These are phyloP conservation scores for Aspidiotus rigidus DNA, from an alignment of 2,888 invertebrate species.

Conservation along the genomic window DNA sequence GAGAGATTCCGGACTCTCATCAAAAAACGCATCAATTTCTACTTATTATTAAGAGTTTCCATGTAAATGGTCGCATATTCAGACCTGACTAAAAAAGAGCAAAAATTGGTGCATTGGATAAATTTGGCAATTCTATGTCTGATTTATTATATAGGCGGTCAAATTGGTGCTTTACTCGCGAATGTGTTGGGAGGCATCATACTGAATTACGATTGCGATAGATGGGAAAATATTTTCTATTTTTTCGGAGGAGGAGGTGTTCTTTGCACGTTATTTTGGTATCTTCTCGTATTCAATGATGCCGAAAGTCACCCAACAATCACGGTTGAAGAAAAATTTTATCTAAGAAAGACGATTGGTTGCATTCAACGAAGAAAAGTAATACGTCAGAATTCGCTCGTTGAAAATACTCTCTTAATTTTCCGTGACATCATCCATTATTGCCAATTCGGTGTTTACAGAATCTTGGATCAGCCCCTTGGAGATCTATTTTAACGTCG, in stretches of 20 bases:
- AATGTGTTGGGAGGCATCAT: constrained; percentile 38
- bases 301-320: constrained; percentile 66
- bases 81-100: too few relatives aligned
- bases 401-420: too few relatives aligned
- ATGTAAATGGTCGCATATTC: too few relatives aligned
- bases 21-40: too few relatives aligned
- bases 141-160: constrained; percentile 38
- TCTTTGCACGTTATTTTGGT: constrained; percentile 49
- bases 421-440: too few relatives aligned
- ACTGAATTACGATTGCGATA: constrained; percentile 38
- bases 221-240: constrained; percentile 52
- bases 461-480: constrained; percentile 56
- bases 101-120: too few relatives aligned
- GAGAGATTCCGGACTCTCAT: too few relatives aligned
- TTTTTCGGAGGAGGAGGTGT: constrained; percentile 50
- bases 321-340: constrained; percentile 56
- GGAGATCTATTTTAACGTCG: constrained; percentile 55
- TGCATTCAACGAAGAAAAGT: constrained; percentile 39
- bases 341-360: constrained; percentile 51
- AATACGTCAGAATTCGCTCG: too few relatives aligned
- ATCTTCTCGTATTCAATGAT: constrained; percentile 43
- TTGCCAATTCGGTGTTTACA: constrained; percentile 40
- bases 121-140: background rate
- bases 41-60: too few relatives aligned
- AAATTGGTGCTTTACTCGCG: constrained; percentile 39